Evolutionary conservation across 1,140 invertebrate genomes (phyloP).

Genomic region (Pachyrhynchus sulphureomaculatus): DNA sequence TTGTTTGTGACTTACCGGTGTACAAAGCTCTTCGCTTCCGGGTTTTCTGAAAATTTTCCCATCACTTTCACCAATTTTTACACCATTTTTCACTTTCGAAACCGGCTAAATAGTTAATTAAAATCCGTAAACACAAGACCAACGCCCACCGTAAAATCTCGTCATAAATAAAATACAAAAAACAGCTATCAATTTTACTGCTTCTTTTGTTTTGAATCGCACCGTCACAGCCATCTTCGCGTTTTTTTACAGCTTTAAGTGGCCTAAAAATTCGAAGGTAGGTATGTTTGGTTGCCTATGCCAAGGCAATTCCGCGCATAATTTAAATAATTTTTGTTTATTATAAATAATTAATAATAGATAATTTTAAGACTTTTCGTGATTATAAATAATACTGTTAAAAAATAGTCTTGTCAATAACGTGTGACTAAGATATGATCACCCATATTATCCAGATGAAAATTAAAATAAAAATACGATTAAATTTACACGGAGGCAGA

Average conservation of each 20-base stretch:
- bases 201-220: background rate
- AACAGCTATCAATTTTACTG: background rate
- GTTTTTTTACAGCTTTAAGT: background rate
- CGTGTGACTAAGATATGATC: conserved; percentile 30
- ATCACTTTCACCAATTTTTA: background rate
- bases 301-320: too few relatives aligned
- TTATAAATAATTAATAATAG: background rate
- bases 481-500: background rate
- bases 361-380: background rate
- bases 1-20: conserved; percentile 12
- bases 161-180: too few relatives aligned
- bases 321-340: background rate
- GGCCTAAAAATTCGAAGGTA: background rate
- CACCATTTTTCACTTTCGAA: too few relatives aligned
- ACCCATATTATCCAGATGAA: conserved; percentile 2
- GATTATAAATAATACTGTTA: background rate
- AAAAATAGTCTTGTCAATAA: background rate
- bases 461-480: background rate
- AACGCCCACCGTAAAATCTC: too few relatives aligned
- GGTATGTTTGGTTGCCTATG: conserved; percentile 5
- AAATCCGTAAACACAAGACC: too few relatives aligned
- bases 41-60: background rate
- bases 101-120: too few relatives aligned
- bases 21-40: background rate
- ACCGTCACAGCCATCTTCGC: background rate